Evolutionary conservation across 2,113 vertebrate species (phyloP).

Genomic region (Phasianus colchicus): DNA sequence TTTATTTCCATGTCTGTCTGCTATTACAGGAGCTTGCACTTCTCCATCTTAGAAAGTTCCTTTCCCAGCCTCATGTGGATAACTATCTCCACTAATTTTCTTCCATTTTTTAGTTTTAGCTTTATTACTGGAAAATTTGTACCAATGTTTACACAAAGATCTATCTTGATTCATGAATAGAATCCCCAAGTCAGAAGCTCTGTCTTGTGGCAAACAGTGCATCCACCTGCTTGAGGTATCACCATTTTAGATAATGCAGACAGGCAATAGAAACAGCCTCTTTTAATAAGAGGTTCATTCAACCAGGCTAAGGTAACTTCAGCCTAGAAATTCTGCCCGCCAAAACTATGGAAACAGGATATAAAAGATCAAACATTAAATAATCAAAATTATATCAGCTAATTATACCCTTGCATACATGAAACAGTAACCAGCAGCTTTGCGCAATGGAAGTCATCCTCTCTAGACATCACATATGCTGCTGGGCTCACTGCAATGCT

Average conservation of each 20-base stretch:
- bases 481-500: not conserved
- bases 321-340: slow-evolving; percentile 29
- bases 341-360: slow-evolving; percentile 26
- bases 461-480: not conserved
- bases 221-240: not conserved
- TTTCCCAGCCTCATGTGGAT: too few species aligned
- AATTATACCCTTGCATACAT: not conserved
- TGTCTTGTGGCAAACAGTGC: not conserved
- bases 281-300: not conserved
- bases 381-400: not conserved
- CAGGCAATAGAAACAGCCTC: not conserved
- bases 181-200: not conserved
- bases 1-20: not conserved
- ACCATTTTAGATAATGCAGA: not conserved
- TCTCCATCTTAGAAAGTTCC: not conserved
- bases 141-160: not conserved
- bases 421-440: slow-evolving; percentile 42
- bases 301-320: slow-evolving; percentile 5
- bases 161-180: not conserved
- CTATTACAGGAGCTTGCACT: not conserved
- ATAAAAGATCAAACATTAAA: slow-evolving; percentile 38
- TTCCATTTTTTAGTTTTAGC: not conserved
- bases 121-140: not conserved
- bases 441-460: not conserved
- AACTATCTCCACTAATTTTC: not conserved